These are phyloP conservation scores for Phalloptychus januarius DNA, from an alignment of 2,797 vertebrate genomes.

Conservation along the genomic window DNA sequence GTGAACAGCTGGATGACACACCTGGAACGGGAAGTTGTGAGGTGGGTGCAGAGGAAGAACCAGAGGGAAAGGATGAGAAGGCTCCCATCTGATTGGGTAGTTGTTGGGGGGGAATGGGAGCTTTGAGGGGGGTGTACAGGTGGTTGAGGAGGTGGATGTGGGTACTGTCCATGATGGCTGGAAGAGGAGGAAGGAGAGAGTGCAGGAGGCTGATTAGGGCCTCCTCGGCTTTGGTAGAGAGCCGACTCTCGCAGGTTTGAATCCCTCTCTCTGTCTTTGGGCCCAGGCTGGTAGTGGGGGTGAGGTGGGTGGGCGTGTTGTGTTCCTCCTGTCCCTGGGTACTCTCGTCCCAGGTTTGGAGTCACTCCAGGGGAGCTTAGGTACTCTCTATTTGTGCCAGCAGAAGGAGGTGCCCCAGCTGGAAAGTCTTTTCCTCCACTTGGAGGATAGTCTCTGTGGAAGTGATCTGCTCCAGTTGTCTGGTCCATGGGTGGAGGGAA, in stretches of 20 bases:
- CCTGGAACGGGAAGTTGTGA: slow-evolving; percentile 74
- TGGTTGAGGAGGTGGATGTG: slow-evolving; percentile 72
- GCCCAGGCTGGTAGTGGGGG: slow-evolving; percentile 72
- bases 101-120: slow-evolving; percentile 70
- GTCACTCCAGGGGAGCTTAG: slow-evolving; percentile 81
- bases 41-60: slow-evolving; percentile 70
- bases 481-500: slow-evolving; percentile 78
- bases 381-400: slow-evolving; percentile 82
- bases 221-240: slow-evolving; percentile 79
- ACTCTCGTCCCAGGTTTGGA: slow-evolving; percentile 79
- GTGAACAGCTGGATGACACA: slow-evolving; percentile 77
- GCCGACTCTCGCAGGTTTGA: slow-evolving; percentile 76
- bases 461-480: slow-evolving; percentile 76
- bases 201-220: slow-evolving; percentile 77
- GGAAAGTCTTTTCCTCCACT: slow-evolving; percentile 83
- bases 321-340: slow-evolving; percentile 72
- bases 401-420: slow-evolving; percentile 74
- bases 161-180: slow-evolving; percentile 76
- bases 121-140: slow-evolving; percentile 65
- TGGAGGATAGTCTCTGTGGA: slow-evolving; percentile 84
- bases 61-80: slow-evolving; percentile 78
- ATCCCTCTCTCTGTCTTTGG: slow-evolving; percentile 81
- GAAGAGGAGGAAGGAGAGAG: slow-evolving; percentile 82
- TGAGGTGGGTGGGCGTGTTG: slow-evolving; percentile 72
- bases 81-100: slow-evolving; percentile 79